Base-by-base conservation (phyloP, 2,113 vertebrate species). In the Eclectus roratus region DNA sequence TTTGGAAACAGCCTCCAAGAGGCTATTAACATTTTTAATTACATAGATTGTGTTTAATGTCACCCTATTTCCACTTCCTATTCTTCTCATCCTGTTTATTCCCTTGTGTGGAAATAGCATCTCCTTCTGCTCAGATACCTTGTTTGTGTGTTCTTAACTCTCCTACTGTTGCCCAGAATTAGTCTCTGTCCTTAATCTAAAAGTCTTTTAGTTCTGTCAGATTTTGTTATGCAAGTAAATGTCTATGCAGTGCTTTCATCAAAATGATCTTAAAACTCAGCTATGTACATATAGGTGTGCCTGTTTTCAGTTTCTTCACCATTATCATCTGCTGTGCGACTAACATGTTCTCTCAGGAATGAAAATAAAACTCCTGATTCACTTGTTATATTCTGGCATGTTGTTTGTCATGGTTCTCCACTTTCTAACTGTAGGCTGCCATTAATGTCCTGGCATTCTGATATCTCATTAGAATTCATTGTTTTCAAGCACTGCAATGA, bases 21-120 rank as follows among this genome's bases (percentile, higher is more conserved):
- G 88, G 76, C 89, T 83, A 88, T 96, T 96, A 96, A 61, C 91
- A 73, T 91, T 96, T 95, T 95, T 96, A 97, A 94, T 97, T 97
- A 94, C 91, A 90, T 39, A 87, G 86, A 92, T 91, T 97, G 84
- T 90, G 56, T 78, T 93, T 94, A 96, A 95, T 94, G 61, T 68
- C 53, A 91, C 85, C 80, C 83, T 82, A 70, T 95, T 95, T 95
- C 93, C 91, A 86, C 80, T 91, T 94, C 69, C 58, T 88, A 90
- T 94, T 94, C 94, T 97, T 96, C 70, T 71, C 85, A 81, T 91
- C 71, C 52, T 89, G 70, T 92, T 93, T 88, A 88, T 91, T 88
- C 89, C 60, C 44, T 72, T 88, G 52, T 73, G 81, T 88, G 76
- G 91, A 84, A 93, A 76, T 86, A 44, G 13, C 76, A 90, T 82